Conservation (phyloP, 2,113 vertebrate genomes). For the crab-eating macaque (Macaca fascicularis) region T2T-MFA8v1.1 NC_088377.1:178620001-178620500, state of each 20-base stretch:
- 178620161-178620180: too few relatives aligned
- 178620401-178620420: not conserved
- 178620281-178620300: not conserved
- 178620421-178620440: not conserved
- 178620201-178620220: not conserved
- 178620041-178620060: too few relatives aligned
- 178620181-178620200: not conserved
- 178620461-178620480: not conserved
- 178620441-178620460: not conserved
- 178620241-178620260: not conserved
- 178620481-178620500: not conserved
- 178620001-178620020: too few relatives aligned
- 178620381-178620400: not conserved
- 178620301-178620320: not conserved
- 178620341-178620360: not conserved
- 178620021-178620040: too few relatives aligned
- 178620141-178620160: too few relatives aligned
- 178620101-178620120: too few relatives aligned
- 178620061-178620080: too few relatives aligned
- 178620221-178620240: not conserved
- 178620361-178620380: not conserved
- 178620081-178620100: too few relatives aligned
- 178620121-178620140: too few relatives aligned
- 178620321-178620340: not conserved
- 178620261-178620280: not conserved